Evolutionary conservation across 2,888 invertebrate genomes (phyloP).

Genomic region (Agrotis ipsilon): DNA sequence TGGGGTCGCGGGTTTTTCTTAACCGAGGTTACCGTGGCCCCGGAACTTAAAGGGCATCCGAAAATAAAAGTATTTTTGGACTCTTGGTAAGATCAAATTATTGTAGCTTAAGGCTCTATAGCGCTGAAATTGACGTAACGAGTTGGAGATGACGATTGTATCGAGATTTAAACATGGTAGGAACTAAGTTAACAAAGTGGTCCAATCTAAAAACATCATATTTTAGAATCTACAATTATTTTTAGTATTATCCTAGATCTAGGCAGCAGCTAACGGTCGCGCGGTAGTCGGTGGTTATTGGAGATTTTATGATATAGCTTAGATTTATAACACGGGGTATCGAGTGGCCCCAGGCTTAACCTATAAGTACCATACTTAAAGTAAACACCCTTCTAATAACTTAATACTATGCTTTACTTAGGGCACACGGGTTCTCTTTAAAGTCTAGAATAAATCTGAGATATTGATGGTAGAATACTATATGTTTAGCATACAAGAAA

Average conservation of each 20-base stretch:
- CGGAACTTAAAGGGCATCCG: too few relatives aligned
- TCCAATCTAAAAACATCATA: slow-evolving; percentile 50
- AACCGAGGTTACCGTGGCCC: too few relatives aligned
- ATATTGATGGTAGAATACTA: not conserved
- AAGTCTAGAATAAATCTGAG: slow-evolving; percentile 21
- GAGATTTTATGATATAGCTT: slow-evolving; percentile 74
- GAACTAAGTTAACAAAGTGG: slow-evolving; percentile 22
- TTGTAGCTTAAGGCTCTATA: not conserved
- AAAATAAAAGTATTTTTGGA: not conserved
- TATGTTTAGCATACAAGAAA: not conserved
- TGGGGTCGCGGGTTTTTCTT: too few relatives aligned
- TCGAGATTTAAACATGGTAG: slow-evolving; percentile 3
- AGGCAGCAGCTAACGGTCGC: slow-evolving; percentile 63
- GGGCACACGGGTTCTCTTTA: slow-evolving; percentile 30
- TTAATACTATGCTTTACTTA: slow-evolving; percentile 69
- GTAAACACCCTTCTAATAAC: slow-evolving; percentile 73
- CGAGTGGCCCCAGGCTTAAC: slow-evolving; percentile 65
- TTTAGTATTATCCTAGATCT: slow-evolving; percentile 57
- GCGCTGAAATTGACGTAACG: too few relatives aligned
- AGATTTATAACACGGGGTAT: slow-evolving; percentile 72
- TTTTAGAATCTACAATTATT: slow-evolving; percentile 59
- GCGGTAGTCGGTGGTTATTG: slow-evolving; percentile 71
- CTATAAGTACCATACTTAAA: slow-evolving; percentile 70
- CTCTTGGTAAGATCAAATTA: not conserved
- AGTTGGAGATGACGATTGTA: too few relatives aligned